Evolutionary conservation across 2,113 vertebrate genomes (phyloP), one percentile per base, ranked within the genome.

Genomic region (Ptilonorhynchus violaceus): DNA sequence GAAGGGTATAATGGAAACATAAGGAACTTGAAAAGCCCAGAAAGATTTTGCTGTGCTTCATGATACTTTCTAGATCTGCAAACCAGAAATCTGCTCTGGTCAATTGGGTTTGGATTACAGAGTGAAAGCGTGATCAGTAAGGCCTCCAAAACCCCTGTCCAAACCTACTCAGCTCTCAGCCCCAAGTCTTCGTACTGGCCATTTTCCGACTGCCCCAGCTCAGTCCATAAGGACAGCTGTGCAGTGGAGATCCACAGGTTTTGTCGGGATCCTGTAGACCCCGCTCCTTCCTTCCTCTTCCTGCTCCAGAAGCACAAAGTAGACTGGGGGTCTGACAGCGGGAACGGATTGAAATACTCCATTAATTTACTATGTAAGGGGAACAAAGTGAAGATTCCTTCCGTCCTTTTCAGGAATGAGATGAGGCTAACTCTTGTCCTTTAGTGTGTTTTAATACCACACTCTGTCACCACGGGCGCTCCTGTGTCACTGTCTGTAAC

Each of bases 391-490:
- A 59, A 70, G 23, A 20, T 15, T 62, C 31, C 6, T 58, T 69
- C 9, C 30, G 9, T 59, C 2, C 30, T 60, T 73, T 50, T 20
- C 49, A n/a, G 35, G 28, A 79, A 47, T 41, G 41, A 42, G 24
- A 3, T 64, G 44, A 15, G 22, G 8, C 13, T 39, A 47, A 11
- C 15, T 64, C 17, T 20, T 62, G 14, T 23, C 23, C 10, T 35
- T 35, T n/a, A 10, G 7, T 73, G 35, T 21, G 11, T 52, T 86
- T 64, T 22, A 52, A 30, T 41, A 10, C 7, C 6, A 1, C 0
- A 0, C 56, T 56, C 21, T 33, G 77, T 9, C 8, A 22, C 21
- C 15, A 3, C 0, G 4, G 23, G 11, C 66, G 49, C 17, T 15
- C 28, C n/a, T 46, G 22, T 23, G 7, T 5, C 16, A 9, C 46